A percentile compares a stretch with the other conserved stretches of the same genome.
Evolutionary conservation across 2,888 invertebrate genomes (phyloP).

Genomic region (Matsumyia berberina): DNA sequence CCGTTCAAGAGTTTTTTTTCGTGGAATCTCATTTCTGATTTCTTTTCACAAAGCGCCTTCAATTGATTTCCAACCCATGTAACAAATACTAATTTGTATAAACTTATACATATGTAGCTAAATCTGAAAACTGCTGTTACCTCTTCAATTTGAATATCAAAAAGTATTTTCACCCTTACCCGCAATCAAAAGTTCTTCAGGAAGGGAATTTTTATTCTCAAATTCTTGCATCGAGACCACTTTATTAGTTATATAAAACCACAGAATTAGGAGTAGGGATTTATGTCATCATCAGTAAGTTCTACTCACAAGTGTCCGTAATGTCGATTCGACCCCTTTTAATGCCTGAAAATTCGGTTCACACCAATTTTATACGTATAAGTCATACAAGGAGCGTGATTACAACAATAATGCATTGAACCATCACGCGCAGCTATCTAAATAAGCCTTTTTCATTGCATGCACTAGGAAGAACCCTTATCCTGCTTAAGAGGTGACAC

Average conservation of each 20-base stretch:
- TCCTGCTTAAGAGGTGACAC: constrained; percentile 72
- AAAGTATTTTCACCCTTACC: constrained; percentile 9
- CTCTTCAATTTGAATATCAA: constrained; percentile 21
- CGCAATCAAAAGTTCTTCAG: constrained; percentile 4
- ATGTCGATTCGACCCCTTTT: constrained; percentile 11
- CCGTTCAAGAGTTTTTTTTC: too few species aligned
- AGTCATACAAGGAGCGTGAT: constrained; percentile 58
- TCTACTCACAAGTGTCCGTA: constrained; percentile 22
- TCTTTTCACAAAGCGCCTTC: too few species aligned
- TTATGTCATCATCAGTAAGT: constrained; percentile 70
- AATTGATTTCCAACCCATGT: constrained; percentile 37
- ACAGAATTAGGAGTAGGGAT: constrained; percentile 70
- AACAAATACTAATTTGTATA: constrained; percentile 17
- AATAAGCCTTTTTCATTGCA: constrained; percentile 70
- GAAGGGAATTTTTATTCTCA: constrained; percentile 6
- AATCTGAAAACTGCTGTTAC: constrained; percentile 12
- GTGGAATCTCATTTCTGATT: too few species aligned
- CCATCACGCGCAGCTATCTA: constrained; percentile 57
- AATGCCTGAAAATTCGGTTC: constrained; percentile 70
- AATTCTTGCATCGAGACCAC: constrained; percentile 29
- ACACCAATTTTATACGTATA: constrained; percentile 65
- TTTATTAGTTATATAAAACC: constrained; percentile 70
- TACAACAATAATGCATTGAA: constrained; percentile 51
- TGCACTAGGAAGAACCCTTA: constrained; percentile 58
- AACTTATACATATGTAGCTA: too few species aligned